phyloP scores from a whole-genome alignment of 2,797 vertebrate species.

The Scolopax bukidnonensis region DNA sequence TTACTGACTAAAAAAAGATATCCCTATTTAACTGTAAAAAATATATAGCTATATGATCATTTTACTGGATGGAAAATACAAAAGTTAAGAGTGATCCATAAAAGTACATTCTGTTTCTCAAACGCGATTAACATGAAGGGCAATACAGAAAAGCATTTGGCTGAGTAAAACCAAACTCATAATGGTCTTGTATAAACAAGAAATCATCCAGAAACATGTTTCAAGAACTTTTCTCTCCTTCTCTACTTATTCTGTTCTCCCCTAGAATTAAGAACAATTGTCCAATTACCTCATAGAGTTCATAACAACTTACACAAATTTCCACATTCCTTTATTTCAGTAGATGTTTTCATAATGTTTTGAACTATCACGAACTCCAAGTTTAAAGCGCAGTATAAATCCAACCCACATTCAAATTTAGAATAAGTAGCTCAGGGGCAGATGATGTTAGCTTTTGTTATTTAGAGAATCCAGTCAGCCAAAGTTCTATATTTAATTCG shows the following conservation, averaged over 20 bases:
- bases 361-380: neutral
- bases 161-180: neutral
- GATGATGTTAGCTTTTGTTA: conserved; percentile 9
- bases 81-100: neutral
- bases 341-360: neutral
- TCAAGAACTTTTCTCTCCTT: neutral
- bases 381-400: neutral
- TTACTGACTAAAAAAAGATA: neutral
- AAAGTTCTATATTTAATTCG: conserved; percentile 39
- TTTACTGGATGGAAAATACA: neutral
- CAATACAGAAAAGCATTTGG: neutral
- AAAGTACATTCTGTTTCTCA: neutral
- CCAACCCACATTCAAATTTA: conserved; percentile 11
- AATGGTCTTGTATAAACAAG: neutral
- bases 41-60: neutral
- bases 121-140: neutral
- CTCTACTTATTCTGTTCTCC: neutral
- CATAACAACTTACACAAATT: neutral
- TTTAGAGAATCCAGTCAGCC: conserved; percentile 13
- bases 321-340: neutral
- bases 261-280: neutral
- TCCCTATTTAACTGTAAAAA: neutral
- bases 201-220: neutral
- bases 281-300: neutral
- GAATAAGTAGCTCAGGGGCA: neutral